phyloP scores from a whole-genome alignment of 2,888 invertebrate genomes.

The Meghimatium bilineatum region DNA sequence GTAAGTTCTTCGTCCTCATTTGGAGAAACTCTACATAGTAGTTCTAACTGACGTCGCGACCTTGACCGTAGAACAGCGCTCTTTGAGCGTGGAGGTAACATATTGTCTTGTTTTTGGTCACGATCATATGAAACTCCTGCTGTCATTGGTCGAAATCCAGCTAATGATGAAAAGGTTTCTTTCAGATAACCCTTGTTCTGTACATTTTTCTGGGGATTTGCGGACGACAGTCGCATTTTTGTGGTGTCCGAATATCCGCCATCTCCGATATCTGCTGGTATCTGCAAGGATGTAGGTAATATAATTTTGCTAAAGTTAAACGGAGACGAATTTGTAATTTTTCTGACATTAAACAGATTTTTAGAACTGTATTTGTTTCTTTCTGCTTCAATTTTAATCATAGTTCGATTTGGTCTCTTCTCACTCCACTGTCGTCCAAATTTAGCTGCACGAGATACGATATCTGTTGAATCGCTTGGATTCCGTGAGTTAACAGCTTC shows the following conservation, averaged over 20 bases:
- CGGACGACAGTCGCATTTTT: background rate
- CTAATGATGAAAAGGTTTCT: background rate
- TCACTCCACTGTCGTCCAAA: constrained; percentile 5
- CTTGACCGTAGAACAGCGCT: constrained; percentile 33
- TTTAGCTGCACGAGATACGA: background rate
- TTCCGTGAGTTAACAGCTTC: constrained; percentile 45
- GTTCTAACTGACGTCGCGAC: constrained; percentile 47
- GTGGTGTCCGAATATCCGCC: background rate
- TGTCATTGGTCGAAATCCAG: constrained; percentile 37
- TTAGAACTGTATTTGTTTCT: constrained; percentile 49
- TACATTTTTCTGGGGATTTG: background rate
- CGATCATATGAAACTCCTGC: constrained; percentile 4
- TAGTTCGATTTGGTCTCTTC: constrained; percentile 13
- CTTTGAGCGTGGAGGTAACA: constrained; percentile 14
- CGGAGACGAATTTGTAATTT: background rate
- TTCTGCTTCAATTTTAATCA: constrained; percentile 44
- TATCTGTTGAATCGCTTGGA: background rate
- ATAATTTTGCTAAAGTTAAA: constrained; percentile 8
- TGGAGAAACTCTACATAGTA: constrained; percentile 36
- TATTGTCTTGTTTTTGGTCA: constrained; percentile 5
- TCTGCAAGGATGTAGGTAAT: background rate
- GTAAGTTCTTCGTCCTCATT: constrained; percentile 36
- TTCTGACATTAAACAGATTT: constrained; percentile 48
- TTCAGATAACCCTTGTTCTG: background rate
- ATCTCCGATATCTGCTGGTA: background rate